Percentiles rank a stretch among this genome's conserved stretches.
phyloP scores from a whole-genome alignment of 2,113 vertebrate species.

The Thalassoma bifasciatum region DNA sequence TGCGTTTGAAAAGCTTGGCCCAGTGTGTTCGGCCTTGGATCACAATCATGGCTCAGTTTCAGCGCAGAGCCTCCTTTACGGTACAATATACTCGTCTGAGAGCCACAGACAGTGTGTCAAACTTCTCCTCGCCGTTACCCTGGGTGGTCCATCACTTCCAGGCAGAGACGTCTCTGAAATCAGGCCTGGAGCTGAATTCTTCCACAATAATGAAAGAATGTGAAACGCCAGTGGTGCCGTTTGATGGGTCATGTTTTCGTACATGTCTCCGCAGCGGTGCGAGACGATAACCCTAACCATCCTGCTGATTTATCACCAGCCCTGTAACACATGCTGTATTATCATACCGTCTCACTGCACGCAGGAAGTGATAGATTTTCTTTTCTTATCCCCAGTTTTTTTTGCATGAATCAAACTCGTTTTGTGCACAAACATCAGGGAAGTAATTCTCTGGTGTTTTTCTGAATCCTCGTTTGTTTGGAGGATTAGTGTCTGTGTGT shows the following conservation, averaged over 20 bases:
- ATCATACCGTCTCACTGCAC: slow-evolving; percentile 26
- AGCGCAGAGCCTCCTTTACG: slow-evolving; percentile 18
- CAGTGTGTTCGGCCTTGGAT: slow-evolving; percentile 45
- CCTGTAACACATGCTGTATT: slow-evolving; percentile 22
- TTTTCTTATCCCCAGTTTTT: not conserved
- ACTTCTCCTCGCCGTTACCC: slow-evolving; percentile 13
- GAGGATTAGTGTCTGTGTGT: slow-evolving; percentile 45
- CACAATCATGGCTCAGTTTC: slow-evolving; percentile 33
- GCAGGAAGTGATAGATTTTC: slow-evolving; percentile 1
- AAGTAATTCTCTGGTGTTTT: not conserved
- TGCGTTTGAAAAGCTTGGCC: slow-evolving; percentile 39
- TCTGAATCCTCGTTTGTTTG: slow-evolving; percentile 34
- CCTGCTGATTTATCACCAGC: slow-evolving; percentile 26
- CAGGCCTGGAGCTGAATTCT: slow-evolving; percentile 11
- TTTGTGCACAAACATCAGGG: not conserved
- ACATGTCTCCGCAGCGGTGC: not conserved
- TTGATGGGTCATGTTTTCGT: slow-evolving; percentile 23
- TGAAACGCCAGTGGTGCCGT: slow-evolving; percentile 17
- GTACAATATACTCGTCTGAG: slow-evolving; percentile 36
- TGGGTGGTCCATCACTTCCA: slow-evolving; percentile 55
- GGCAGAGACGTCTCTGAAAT: slow-evolving; percentile 6
- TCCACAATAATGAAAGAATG: not conserved
- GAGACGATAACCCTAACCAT: not conserved
- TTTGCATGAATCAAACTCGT: not conserved
- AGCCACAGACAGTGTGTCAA: slow-evolving; percentile 45